Percentiles rank a stretch among this genome's conserved stretches.
Evolutionary conservation across 2,888 invertebrate genomes (phyloP).

Genomic region (Acronicta aceris): DNA sequence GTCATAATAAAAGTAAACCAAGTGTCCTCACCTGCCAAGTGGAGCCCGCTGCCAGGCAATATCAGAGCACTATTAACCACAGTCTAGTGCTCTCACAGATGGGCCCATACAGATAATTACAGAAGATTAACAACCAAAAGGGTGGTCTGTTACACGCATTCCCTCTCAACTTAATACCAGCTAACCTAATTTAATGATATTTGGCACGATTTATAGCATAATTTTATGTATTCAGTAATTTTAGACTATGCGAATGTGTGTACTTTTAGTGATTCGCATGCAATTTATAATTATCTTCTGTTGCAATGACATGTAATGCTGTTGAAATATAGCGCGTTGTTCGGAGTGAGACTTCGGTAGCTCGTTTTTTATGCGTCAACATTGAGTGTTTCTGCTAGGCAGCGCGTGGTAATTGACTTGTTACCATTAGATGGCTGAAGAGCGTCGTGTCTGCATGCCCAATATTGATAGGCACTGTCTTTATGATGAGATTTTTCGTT

Average conservation of each 20-base stretch:
- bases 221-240: too few species aligned
- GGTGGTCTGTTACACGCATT: too few species aligned
- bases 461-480: constrained; percentile 1
- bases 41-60: constrained; percentile 2
- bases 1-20: background rate
- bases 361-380: background rate
- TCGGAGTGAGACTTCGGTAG: constrained; percentile 5
- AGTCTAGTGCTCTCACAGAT: constrained; percentile 45
- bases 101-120: background rate
- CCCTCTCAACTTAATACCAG: too few species aligned
- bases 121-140: constrained; percentile 16
- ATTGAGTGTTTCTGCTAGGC: constrained; percentile 35
- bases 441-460: constrained; percentile 5
- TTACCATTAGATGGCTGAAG: constrained; percentile 13
- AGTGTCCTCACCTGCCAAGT: background rate
- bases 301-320: too few species aligned
- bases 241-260: too few species aligned
- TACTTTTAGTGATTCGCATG: too few species aligned
- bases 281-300: too few species aligned
- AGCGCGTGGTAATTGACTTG: constrained; percentile 43
- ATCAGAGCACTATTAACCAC: constrained; percentile 31
- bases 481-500: background rate
- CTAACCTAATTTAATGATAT: too few species aligned
- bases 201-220: too few species aligned
- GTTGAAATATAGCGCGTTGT: background rate